Evolutionary conservation across 1,140 invertebrate genomes (phyloP).

Genomic region (Calliphora vicina): DNA sequence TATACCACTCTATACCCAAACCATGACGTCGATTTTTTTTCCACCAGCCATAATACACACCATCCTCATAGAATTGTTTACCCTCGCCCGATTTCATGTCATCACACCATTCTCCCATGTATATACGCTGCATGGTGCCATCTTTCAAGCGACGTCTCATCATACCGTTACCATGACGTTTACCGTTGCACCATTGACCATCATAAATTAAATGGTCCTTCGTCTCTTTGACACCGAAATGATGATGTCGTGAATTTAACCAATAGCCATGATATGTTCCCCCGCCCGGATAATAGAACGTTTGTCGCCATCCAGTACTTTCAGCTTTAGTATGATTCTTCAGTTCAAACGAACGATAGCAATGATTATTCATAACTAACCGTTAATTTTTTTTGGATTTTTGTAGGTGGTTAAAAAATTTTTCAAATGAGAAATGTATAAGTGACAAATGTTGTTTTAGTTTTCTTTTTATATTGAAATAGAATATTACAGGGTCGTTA

Average conservation of each 20-base stretch:
- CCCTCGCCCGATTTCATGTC: slow-evolving; percentile 65
- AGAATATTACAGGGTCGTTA: neutral
- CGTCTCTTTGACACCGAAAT: slow-evolving; percentile 40
- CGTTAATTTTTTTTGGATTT: neutral
- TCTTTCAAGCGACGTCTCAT: slow-evolving; percentile 49
- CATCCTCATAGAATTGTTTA: slow-evolving; percentile 55
- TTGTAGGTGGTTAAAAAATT: neutral
- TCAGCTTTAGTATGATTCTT: slow-evolving; percentile 17
- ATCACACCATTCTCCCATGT: slow-evolving; percentile 66
- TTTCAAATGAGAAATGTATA: neutral
- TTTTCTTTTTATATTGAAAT: neutral
- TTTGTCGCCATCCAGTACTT: slow-evolving; percentile 44
- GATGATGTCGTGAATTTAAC: slow-evolving; percentile 46
- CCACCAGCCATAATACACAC: slow-evolving; percentile 64
- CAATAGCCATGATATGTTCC: slow-evolving; percentile 53
- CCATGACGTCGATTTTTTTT: slow-evolving; percentile 66
- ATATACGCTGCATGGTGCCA: slow-evolving; percentile 50
- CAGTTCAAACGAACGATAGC: neutral
- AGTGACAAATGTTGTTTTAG: neutral
- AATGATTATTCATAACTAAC: neutral
- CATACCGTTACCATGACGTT: slow-evolving; percentile 65
- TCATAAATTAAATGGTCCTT: slow-evolving; percentile 63
- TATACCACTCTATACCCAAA: slow-evolving; percentile 68
- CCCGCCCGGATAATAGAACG: slow-evolving; percentile 50
- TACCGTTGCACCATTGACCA: slow-evolving; percentile 65